A percentile compares a stretch with the other conserved stretches of the same genome.
Evolutionary conservation across 2,113 vertebrate genomes (phyloP).

Genomic region (Pelobates fuscus): DNA sequence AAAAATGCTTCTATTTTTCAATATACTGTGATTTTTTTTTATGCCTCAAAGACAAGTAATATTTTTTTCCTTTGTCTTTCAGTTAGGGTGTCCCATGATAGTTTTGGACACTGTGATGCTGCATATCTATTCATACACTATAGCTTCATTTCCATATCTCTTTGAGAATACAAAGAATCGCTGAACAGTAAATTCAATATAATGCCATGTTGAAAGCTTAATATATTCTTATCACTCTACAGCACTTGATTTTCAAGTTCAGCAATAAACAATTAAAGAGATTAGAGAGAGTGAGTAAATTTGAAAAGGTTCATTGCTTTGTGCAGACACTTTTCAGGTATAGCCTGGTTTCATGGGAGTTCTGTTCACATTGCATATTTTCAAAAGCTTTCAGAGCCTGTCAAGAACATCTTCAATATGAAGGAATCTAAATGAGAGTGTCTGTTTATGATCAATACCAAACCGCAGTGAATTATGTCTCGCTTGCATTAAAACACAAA

Average conservation of each 20-base stretch:
- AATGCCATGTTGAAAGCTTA: conserved; percentile 60
- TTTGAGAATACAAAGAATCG: conserved; percentile 57
- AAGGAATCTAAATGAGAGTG: conserved; percentile 2
- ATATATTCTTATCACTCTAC: conserved; percentile 61
- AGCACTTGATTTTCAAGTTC: conserved; percentile 55
- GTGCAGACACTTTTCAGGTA: conserved; percentile 48
- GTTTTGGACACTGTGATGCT: conserved; percentile 40
- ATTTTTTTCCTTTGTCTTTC: conserved; percentile 47
- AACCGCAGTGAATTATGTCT: conserved; percentile 6
- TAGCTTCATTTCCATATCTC: conserved; percentile 62
- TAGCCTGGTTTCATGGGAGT: conserved; percentile 33
- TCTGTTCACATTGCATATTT: conserved; percentile 35
- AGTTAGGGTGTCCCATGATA: conserved; percentile 52
- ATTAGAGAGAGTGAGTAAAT: conserved; percentile 30
- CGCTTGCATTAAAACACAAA: conserved; percentile 34
- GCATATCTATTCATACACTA: conserved; percentile 60
- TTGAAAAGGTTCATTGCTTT: conserved; percentile 29
- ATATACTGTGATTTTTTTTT: conserved; percentile 70
- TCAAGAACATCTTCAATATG: conserved; percentile 31
- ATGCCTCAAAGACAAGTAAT: conserved; percentile 57
- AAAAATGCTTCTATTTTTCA: conserved; percentile 58
- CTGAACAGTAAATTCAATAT: conserved; percentile 53
- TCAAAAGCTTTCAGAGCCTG: conserved; percentile 41
- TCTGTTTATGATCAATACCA: conserved; percentile 40
- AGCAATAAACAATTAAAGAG: conserved; percentile 57